Base-by-base conservation (phyloP, 2,113 vertebrate genomes). In the Apteryx mantelli region DNA sequence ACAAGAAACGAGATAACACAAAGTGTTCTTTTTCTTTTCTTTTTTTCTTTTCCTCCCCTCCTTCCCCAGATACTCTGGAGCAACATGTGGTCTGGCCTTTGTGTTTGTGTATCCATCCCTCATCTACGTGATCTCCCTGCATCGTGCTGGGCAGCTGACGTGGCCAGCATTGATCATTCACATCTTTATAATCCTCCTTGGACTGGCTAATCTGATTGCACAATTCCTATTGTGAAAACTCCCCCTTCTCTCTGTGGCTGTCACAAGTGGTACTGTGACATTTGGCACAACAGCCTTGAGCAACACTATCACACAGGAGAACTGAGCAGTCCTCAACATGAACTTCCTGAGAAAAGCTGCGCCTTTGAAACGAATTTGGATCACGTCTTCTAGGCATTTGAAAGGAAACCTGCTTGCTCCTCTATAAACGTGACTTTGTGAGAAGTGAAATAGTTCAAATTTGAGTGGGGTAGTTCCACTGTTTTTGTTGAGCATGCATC, bases 71-170 rank as follows among this genome's bases (percentile, higher is more conserved):
- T 99, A 99, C 71, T 99, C 99, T 2, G 99, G 99, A 97, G 99
- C 99, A 50, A 98, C 98, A 0, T 99, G 99, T 13, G 99, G 99
- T 58, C 97, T 99, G 97, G 99, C 99, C 53, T 98, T 99, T 86
- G 99, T 99, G 28, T 99, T 99, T n/a, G 83, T 99, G 44, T 99
- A 99, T 79, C 99, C 99, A 2, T 98, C 99, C 18, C 96, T 99
- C 76, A 97, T 99, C 96, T 99, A 99, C 88, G 96, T 99, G 96
- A 99, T 99, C 89, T 98, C 98, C 21, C 97, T 98, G 70, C 96
- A 82, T 66, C 98, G 96, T 55, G 98, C 98, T 89, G 98, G 98
- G 56, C 91, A 91, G 55, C 98, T 99, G 77, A 98, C 97, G 3
- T 99, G 98, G 99, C 98, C 98, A 6, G 98, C 99, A 6, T 95